phyloP scores from a whole-genome alignment of 2,888 invertebrate species.

The Synergus laeviventris region DNA sequence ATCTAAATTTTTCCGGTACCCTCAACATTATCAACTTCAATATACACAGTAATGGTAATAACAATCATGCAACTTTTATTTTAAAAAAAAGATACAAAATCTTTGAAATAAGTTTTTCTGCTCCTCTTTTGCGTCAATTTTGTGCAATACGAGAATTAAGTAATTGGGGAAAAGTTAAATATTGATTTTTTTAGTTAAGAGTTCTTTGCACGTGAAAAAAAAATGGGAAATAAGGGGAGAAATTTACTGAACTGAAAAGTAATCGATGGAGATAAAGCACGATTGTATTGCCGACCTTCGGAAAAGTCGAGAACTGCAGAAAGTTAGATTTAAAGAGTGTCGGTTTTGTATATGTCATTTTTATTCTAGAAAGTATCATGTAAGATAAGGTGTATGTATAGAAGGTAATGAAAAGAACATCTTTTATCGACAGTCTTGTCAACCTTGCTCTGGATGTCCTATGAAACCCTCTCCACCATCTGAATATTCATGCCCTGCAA shows the following conservation, averaged over 20 bases:
- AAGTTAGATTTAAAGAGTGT: not conserved
- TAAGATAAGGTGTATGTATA: not conserved
- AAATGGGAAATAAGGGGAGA: not conserved
- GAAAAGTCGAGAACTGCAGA: constrained; percentile 1
- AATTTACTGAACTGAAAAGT: not conserved
- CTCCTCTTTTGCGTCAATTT: no score
- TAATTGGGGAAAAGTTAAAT: not conserved
- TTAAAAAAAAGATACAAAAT: no score
- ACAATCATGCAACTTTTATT: not conserved
- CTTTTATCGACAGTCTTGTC: constrained; percentile 52
- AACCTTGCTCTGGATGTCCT: constrained; percentile 55
- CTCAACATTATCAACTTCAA: not conserved
- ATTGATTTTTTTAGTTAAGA: not conserved
- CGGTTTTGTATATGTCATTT: constrained; percentile 2
- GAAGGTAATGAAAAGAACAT: not conserved
- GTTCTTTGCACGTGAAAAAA: not conserved
- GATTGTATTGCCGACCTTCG: not conserved
- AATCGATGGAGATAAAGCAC: not conserved
- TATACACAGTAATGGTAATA: not conserved
- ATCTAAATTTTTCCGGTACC: not conserved
- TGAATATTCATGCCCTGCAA: constrained; percentile 46
- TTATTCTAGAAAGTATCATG: not conserved
- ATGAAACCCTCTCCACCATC: constrained; percentile 54
- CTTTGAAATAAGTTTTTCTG: no score
- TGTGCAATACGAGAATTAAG: not conserved